These are phyloP conservation scores for Empis stercorea DNA, from an alignment of 2,888 invertebrate species.

Conservation along the genomic window DNA sequence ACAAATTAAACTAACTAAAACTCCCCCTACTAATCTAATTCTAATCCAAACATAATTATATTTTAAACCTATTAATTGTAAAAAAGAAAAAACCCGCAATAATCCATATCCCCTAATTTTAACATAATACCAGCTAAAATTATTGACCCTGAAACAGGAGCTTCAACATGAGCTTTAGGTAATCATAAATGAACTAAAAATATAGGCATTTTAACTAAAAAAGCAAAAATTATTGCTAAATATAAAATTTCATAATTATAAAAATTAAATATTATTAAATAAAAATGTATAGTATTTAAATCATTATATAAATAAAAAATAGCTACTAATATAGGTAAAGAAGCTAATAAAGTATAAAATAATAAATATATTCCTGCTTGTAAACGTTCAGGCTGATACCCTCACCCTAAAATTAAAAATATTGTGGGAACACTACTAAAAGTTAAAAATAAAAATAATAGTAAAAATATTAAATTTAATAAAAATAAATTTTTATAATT, in stretches of 20 bases:
- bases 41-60: constrained; percentile 42
- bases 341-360: constrained; percentile 57
- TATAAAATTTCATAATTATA: constrained; percentile 37
- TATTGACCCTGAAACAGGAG: constrained; percentile 58
- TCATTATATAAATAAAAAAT: constrained; percentile 26
- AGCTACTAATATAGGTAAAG: constrained; percentile 38
- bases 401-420: constrained; percentile 53
- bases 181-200: constrained; percentile 58
- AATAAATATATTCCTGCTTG: constrained; percentile 53
- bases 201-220: constrained; percentile 60
- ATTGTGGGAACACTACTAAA: constrained; percentile 48
- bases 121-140: constrained; percentile 60
- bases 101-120: constrained; percentile 62
- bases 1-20: constrained; percentile 51
- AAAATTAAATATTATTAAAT: constrained; percentile 38
- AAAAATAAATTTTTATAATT: constrained; percentile 41
- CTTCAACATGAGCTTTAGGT: constrained; percentile 64
- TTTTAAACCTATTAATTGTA: constrained; percentile 37
- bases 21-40: constrained; percentile 44
- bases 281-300: constrained; percentile 40
- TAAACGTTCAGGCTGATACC: constrained; percentile 54
- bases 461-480: constrained; percentile 40
- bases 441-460: constrained; percentile 43
- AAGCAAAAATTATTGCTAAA: constrained; percentile 45
- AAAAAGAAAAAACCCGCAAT: constrained; percentile 42